Evolutionary conservation across 1,140 invertebrate species (phyloP), one percentile per base, ranked within the genome.

Genomic region (Asobara japonica): DNA sequence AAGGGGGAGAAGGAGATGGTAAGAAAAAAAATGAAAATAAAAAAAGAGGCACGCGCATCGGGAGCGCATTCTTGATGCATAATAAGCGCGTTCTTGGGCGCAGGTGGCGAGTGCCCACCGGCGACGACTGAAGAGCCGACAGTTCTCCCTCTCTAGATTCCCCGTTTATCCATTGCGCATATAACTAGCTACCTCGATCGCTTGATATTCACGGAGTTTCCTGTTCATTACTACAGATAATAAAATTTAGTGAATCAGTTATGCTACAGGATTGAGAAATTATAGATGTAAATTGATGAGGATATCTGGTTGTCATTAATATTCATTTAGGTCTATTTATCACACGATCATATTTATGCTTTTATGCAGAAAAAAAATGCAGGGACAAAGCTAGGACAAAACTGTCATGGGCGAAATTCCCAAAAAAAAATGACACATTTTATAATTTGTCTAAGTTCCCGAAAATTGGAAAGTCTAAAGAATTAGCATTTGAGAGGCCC

Each of bases 71-170:
- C 69, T 71, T 71, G 25, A 36, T 25, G 69, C 36, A 71, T 71
- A 71, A 71, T 71, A 71, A 71, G 36, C 61, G 38, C 61, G 38
- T 65, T 41, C 27, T n/a, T 33, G 61, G 8, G 38, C 38, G 69
- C 69, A 71, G 69, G 69, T 71, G 69, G 69, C 69, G 38, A 71
- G 61, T 65, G 25, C 27, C 69, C 61, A 36, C 27, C 36, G 69
- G 69, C 69, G 11, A 71, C 41, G 30, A 31, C 11, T 29, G 3
- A 56, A 22, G 10, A 13, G 8, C 41, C 41, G 22, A 56, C 22
- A 6, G 31, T 5, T 5, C 13, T 36, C 48, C 56, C 31, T 61
- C 51, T 51, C 31, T 41, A 11, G 27, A 33, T 29, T 27, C n/a
- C 5, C 27, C 22, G 6, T n/a, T 68, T 27, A 25, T 30, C 13